phyloP scores from a whole-genome alignment of 2,797 vertebrate species.

The Carapus acus region DNA sequence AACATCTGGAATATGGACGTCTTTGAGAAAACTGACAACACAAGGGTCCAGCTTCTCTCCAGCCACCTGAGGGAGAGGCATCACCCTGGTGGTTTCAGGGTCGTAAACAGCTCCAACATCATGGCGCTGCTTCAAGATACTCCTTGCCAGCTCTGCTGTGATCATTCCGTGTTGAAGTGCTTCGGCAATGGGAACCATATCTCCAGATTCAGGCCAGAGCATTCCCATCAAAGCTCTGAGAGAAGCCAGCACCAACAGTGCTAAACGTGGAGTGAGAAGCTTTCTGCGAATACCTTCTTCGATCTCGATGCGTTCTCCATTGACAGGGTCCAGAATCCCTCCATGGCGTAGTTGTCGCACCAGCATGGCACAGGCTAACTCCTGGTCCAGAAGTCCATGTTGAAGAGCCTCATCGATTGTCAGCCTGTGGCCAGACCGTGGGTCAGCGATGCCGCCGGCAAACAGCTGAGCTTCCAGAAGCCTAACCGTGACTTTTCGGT shows the following conservation, averaged over 20 bases:
- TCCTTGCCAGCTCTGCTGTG: constrained; percentile 74
- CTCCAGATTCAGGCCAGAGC: constrained; percentile 88
- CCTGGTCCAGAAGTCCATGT: constrained; percentile 82
- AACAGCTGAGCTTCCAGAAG: constrained; percentile 91
- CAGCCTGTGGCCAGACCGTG: constrained; percentile 83
- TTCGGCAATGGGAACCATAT: constrained; percentile 75
- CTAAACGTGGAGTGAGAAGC: constrained; percentile 76
- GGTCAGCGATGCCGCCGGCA: constrained; percentile 89
- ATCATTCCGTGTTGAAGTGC: constrained; percentile 84
- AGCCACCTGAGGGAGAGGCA: constrained; percentile 74
- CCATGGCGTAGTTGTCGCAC: constrained; percentile 81
- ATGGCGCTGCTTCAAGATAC: constrained; percentile 76
- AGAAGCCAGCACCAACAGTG: constrained; percentile 82
- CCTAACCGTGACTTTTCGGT: constrained; percentile 77
- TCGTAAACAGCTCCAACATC: constrained; percentile 77
- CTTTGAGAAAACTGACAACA: constrained; percentile 68
- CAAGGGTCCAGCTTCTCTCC: constrained; percentile 50
- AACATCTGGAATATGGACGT: constrained; percentile 77
- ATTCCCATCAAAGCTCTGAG: constrained; percentile 80
- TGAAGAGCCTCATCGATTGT: constrained; percentile 78
- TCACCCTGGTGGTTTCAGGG: constrained; percentile 74
- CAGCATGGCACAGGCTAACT: constrained; percentile 82
- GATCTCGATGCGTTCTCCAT: constrained; percentile 75
- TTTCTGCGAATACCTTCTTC: constrained; percentile 80
- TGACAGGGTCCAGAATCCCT: constrained; percentile 80